Conservation (phyloP, 2,113 vertebrate genomes). For the Sinocyclocheilus maitianheensis region DNA sequence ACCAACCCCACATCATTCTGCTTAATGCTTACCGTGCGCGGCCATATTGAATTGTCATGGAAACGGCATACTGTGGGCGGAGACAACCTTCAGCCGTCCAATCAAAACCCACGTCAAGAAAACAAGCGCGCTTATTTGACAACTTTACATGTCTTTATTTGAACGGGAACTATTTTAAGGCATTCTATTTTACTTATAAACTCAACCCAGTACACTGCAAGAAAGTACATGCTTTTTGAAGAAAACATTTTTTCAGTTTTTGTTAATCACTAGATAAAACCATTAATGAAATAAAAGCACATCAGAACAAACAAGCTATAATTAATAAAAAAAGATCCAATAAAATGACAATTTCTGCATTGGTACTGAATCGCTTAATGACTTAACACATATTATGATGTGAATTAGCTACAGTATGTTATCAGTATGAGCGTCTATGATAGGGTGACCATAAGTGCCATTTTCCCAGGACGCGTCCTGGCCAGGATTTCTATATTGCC, state of each 20-base stretch:
- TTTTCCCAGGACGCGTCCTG: too few relatives aligned
- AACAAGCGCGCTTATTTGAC: neutral
- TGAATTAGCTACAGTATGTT: neutral
- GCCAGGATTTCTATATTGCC: too few relatives aligned
- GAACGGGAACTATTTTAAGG: neutral
- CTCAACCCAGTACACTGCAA: neutral
- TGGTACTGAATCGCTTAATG: neutral
- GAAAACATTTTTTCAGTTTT: neutral
- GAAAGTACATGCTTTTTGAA: neutral
- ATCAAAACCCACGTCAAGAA: conserved; percentile 21
- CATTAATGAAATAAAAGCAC: neutral
- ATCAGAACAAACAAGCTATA: neutral
- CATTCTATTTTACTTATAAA: neutral
- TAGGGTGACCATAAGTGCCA: too few relatives aligned
- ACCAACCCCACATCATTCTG: neutral
- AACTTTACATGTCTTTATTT: neutral
- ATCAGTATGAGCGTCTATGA: neutral
- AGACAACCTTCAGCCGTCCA: neutral
- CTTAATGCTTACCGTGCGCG: conserved; percentile 59
- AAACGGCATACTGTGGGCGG: conserved; percentile 43
- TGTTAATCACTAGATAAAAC: neutral
- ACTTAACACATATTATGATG: neutral
- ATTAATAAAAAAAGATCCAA: neutral
- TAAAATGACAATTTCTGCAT: neutral
- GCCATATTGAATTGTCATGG: conserved; percentile 62